Evolutionary conservation across 2,113 vertebrate genomes (phyloP).

Genomic region (Morone saxatilis): DNA sequence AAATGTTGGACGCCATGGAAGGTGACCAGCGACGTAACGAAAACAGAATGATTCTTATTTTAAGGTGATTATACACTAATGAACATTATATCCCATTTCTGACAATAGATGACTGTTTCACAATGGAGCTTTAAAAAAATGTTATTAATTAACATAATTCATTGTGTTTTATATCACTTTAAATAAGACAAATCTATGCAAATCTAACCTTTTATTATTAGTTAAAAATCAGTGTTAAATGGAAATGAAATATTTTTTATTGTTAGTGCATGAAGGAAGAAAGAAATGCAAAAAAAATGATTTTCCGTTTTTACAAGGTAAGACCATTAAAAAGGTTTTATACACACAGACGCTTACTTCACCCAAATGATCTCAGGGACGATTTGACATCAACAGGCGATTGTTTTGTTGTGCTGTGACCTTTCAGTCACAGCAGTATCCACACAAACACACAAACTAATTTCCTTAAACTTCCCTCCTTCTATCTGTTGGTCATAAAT

Average conservation of each 20-base stretch:
- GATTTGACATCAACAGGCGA: not conserved
- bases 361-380: not conserved
- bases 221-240: not conserved
- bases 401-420: not conserved
- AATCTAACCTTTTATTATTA: no score
- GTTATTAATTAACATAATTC: no score
- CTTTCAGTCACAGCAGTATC: constrained; percentile 8
- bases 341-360: not conserved
- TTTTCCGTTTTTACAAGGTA: not conserved
- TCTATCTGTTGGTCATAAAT: constrained; percentile 6
- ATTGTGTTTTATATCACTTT: no score
- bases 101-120: no score
- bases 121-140: no score
- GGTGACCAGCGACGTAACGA: no score
- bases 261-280: not conserved
- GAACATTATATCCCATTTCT: no score
- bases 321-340: not conserved
- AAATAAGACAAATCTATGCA: no score
- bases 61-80: no score
- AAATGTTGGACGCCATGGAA: no score
- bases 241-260: not conserved
- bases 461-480: constrained; percentile 6
- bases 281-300: not conserved
- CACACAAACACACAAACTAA: not conserved
- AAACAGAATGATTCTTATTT: no score